Evolutionary conservation across 2,113 vertebrate genomes (phyloP).

Genomic region (Morphnarchus princeps): DNA sequence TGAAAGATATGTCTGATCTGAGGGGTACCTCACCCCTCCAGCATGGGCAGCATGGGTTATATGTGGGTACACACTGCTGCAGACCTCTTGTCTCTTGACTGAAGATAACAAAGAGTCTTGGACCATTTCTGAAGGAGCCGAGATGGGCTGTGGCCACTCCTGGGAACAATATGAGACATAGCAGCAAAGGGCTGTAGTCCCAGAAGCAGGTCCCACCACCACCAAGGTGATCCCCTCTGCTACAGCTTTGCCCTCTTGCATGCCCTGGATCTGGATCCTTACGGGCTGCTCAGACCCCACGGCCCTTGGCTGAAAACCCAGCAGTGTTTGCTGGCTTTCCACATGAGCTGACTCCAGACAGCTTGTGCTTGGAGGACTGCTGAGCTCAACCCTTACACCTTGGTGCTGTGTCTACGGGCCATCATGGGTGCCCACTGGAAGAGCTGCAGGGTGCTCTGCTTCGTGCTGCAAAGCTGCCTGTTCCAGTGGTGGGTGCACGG

Average conservation of each 20-base stretch:
- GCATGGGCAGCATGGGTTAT: not conserved
- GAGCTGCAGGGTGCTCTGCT: not conserved
- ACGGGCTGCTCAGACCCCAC: not conserved
- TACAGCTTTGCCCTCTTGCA: not conserved
- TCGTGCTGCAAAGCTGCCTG: not conserved
- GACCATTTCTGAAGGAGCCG: not conserved
- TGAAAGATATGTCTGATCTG: not conserved
- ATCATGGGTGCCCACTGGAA: not conserved
- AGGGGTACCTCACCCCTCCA: not conserved
- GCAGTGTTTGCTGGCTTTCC: not conserved
- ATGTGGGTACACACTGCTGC: not conserved
- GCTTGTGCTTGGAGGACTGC: not conserved
- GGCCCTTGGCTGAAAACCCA: not conserved
- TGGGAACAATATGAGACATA: not conserved
- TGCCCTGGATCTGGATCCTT: not conserved
- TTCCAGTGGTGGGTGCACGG: accelerated
- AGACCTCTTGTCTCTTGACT: not conserved
- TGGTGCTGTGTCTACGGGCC: not conserved
- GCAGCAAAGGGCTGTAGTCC: not conserved
- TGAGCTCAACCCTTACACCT: not conserved
- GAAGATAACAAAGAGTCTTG: not conserved
- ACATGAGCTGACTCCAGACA: not conserved
- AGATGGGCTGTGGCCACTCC: not conserved
- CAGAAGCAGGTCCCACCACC: not conserved
- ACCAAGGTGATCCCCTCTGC: not conserved